phyloP scores from a whole-genome alignment of 2,113 vertebrate genomes.

The Misgurnus mizolepis region DNA sequence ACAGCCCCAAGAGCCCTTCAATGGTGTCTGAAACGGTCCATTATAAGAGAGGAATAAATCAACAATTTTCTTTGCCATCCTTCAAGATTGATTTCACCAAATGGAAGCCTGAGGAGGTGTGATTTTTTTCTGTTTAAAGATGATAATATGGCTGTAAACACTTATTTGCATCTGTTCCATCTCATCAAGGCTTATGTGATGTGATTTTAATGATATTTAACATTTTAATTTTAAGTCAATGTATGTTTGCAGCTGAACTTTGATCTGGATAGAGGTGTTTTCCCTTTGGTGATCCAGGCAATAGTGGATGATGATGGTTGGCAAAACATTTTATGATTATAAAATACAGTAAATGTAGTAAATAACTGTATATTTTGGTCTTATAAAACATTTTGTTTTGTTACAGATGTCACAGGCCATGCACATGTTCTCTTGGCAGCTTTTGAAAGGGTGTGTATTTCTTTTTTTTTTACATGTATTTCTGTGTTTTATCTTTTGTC shows the following conservation, averaged over 20 bases:
- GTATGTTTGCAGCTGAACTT: conserved; percentile 85
- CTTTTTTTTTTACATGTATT: background rate
- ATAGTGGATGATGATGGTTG: conserved; percentile 95
- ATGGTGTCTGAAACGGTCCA: conserved; percentile 93
- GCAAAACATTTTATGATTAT: conserved; percentile 45
- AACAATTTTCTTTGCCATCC: conserved; percentile 94
- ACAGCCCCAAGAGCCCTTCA: conserved; percentile 86
- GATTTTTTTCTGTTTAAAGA: conserved; percentile 33
- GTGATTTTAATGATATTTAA: background rate
- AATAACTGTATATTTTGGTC: background rate
- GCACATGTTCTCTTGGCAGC: conserved; percentile 95
- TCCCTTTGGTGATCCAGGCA: conserved; percentile 93
- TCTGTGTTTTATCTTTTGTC: background rate
- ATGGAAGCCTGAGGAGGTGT: conserved; percentile 97
- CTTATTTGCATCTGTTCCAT: background rate
- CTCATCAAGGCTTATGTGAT: background rate
- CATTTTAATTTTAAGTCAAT: background rate
- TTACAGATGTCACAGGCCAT: conserved; percentile 88
- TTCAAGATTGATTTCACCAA: conserved; percentile 96
- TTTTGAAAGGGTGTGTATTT: conserved; percentile 89
- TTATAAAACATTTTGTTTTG: conserved; percentile 49
- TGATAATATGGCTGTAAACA: conserved; percentile 1
- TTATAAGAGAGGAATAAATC: conserved; percentile 95
- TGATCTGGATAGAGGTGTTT: conserved; percentile 92
- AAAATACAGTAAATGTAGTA: background rate